phyloP scores from a whole-genome alignment of 2,797 vertebrate species.

The Cossypha polioptera region DNA sequence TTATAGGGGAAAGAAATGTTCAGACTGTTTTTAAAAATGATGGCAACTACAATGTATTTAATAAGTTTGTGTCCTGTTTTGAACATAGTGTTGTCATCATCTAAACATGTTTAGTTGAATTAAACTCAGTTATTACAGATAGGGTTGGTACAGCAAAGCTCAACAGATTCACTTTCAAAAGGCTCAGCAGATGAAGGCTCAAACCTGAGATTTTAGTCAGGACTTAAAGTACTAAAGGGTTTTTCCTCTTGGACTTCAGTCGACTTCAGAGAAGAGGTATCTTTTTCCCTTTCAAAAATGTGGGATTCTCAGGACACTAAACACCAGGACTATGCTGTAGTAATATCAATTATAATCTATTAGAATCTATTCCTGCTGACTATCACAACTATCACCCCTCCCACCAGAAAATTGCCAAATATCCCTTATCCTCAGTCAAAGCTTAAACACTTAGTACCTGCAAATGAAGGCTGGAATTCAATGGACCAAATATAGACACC shows the following conservation, averaged over 20 bases:
- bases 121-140: background rate
- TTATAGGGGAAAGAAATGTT: background rate
- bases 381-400: background rate
- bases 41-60: background rate
- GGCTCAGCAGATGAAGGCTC: background rate
- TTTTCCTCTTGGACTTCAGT: background rate
- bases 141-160: background rate
- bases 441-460: background rate
- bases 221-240: background rate
- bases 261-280: background rate
- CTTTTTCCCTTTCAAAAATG: background rate
- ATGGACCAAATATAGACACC: background rate
- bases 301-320: background rate
- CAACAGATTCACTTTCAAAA: background rate
- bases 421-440: background rate
- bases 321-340: background rate
- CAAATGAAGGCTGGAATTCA: background rate
- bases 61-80: background rate
- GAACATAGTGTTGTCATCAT: background rate
- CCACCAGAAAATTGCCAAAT: background rate
- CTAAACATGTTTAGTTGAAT: background rate
- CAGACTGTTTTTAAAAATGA: background rate
- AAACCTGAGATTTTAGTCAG: background rate
- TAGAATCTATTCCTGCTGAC: background rate
- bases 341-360: background rate